Percentiles rank a stretch among this genome's conserved stretches.
Evolutionary conservation across 53 echinoderm and acorn worm species (phyloP).

Genomic region (Hippasteria phrygiana): DNA sequence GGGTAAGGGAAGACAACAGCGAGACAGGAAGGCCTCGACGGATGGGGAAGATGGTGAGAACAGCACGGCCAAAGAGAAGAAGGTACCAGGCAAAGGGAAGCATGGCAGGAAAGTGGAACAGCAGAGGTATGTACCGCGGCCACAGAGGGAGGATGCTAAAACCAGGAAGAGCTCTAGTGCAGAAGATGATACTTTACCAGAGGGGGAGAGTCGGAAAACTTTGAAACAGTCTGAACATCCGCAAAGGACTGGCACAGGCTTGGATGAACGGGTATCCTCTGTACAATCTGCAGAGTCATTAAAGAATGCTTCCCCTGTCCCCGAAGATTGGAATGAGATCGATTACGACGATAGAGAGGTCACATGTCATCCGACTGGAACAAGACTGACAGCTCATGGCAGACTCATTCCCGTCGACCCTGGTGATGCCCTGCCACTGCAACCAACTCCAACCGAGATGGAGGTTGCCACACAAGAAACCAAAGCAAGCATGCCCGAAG

Average conservation of each 20-base stretch:
- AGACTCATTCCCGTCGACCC: conserved; percentile 40
- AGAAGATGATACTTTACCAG: not conserved
- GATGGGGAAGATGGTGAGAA: conserved; percentile 23
- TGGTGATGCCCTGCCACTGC: not conserved
- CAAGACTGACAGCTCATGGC: conserved; percentile 49
- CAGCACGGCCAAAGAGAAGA: conserved; percentile 8
- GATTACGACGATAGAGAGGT: conserved; percentile 45
- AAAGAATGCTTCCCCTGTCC: conserved; percentile 32
- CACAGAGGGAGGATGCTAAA: conserved; percentile 18
- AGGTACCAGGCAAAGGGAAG: conserved; percentile 33
- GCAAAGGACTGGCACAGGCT: not conserved
- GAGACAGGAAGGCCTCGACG: conserved; percentile 8
- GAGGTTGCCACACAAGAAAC: not conserved
- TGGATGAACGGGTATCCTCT: not conserved
- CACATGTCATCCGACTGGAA: conserved; percentile 48
- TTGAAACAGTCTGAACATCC: too few relatives aligned
- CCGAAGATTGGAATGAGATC: conserved; percentile 55
- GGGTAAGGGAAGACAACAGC: conserved; percentile 28
- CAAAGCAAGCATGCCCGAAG: not conserved
- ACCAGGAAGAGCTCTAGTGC: conserved; percentile 11
- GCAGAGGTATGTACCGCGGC: conserved; percentile 21
- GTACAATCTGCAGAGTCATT: not conserved
- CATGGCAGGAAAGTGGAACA: conserved; percentile 8
- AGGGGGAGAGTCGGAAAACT: not conserved
- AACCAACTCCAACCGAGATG: not conserved